A percentile compares a stretch with the other conserved stretches of the same genome.
These are phyloP conservation scores for Patagioenas fasciata DNA, from an alignment of 2,113 vertebrate species.

Conservation along the genomic window DNA sequence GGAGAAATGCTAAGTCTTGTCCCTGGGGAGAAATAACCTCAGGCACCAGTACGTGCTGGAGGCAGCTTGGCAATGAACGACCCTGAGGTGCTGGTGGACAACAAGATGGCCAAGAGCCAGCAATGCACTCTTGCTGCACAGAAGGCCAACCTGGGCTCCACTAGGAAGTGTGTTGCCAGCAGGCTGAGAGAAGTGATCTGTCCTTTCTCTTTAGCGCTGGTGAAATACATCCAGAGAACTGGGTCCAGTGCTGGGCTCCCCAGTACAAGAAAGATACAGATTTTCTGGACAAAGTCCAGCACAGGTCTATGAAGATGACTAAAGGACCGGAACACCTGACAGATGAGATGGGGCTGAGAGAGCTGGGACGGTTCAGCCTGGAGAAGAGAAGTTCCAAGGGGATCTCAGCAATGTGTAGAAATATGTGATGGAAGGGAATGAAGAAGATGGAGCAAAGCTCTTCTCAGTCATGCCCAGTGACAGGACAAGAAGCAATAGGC, in stretches of 20 bases:
- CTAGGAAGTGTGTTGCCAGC: neutral
- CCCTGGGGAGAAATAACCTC: neutral
- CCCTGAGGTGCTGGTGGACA: neutral
- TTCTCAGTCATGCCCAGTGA: neutral
- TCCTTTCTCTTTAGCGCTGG: neutral
- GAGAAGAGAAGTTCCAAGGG: neutral
- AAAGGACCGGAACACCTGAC: neutral
- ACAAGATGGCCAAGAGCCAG: neutral
- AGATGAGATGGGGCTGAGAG: neutral
- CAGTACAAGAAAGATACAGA: neutral
- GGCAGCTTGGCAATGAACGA: neutral
- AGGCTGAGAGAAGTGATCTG: fast-evolving
- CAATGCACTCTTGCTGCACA: neutral
- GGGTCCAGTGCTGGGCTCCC: neutral
- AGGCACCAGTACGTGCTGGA: neutral
- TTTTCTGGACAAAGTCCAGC: neutral
- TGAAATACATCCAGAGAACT: neutral
- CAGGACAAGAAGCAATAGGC: neutral
- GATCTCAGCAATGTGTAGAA: neutral
- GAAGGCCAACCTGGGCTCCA: neutral
- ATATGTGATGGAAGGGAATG: neutral
- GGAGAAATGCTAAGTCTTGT: neutral
- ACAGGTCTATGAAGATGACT: neutral
- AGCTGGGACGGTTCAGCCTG: neutral
- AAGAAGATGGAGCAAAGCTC: neutral